Conservation (phyloP, 2,888 invertebrate species). For the Tiphia femorata region DNA sequence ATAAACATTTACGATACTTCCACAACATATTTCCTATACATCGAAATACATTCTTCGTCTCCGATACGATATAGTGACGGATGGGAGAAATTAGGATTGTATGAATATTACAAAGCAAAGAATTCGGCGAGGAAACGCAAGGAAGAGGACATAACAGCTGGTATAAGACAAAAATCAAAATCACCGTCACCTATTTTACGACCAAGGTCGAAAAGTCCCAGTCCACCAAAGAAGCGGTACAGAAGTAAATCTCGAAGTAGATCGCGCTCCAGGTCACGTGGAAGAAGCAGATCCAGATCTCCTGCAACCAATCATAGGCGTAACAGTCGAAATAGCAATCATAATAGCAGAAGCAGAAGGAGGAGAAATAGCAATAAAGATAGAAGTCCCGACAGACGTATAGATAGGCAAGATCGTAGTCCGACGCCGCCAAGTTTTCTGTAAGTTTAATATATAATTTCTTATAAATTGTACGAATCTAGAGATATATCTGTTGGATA, state of each 20-base stretch:
- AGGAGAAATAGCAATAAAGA: conserved; percentile 68
- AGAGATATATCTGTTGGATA: neutral
- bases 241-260: conserved; percentile 75
- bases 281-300: conserved; percentile 70
- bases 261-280: conserved; percentile 69
- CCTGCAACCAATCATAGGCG: conserved; percentile 63
- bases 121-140: conserved; percentile 90
- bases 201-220: conserved; percentile 79
- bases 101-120: conserved; percentile 98
- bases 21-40: neutral
- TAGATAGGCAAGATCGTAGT: conserved; percentile 69
- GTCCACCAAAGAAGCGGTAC: conserved; percentile 82
- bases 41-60: no score
- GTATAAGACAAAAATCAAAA: conserved; percentile 79
- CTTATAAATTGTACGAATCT: neutral
- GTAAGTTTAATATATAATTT: conserved; percentile 69
- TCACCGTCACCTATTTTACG: conserved; percentile 87
- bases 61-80: conserved; percentile 80
- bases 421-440: conserved; percentile 82
- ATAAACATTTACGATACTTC: neutral
- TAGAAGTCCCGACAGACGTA: conserved; percentile 62
- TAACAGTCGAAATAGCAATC: conserved; percentile 61
- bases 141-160: conserved; percentile 84
- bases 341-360: conserved; percentile 69
- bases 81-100: conserved; percentile 97